Conservation (phyloP, 2,113 vertebrate species). For the Forbesichthys papilliferus region DNA sequence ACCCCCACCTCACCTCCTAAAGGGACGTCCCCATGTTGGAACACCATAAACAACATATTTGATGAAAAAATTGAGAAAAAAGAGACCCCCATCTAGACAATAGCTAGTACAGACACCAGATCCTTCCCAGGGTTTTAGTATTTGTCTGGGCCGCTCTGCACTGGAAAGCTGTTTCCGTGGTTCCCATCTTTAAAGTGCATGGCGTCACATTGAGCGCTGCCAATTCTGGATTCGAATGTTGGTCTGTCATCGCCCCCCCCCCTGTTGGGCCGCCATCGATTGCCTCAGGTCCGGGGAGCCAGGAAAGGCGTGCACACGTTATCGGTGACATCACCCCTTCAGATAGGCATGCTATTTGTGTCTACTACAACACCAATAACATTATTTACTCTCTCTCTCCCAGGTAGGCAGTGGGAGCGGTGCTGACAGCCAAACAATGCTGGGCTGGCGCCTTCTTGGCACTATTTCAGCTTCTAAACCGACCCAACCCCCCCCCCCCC, state of each 20-base stretch:
- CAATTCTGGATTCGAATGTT: slow-evolving; percentile 44
- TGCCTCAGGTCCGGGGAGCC: slow-evolving; percentile 47
- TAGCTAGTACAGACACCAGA: slow-evolving; percentile 23
- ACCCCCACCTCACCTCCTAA: slow-evolving; percentile 4
- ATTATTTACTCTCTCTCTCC: slow-evolving; percentile 65
- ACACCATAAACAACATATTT: slow-evolving; percentile 31
- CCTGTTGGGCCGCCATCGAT: slow-evolving; percentile 62
- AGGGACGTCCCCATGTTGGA: neutral
- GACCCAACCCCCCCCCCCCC: neutral
- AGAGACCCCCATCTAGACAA: slow-evolving; percentile 7
- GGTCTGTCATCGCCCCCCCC: slow-evolving; percentile 38
- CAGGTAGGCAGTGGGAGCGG: slow-evolving; percentile 56
- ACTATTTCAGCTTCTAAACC: slow-evolving; percentile 20
- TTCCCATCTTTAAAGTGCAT: slow-evolving; percentile 28
- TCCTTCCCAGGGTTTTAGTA: slow-evolving; percentile 21
- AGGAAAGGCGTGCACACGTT: slow-evolving; percentile 59
- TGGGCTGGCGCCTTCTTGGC: slow-evolving; percentile 68
- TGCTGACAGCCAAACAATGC: slow-evolving; percentile 70
- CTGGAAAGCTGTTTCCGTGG: slow-evolving; percentile 38
- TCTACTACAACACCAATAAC: too few relatives aligned
- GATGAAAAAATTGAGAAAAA: neutral
- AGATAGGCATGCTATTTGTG: slow-evolving; percentile 36
- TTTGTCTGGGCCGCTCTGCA: slow-evolving; percentile 32
- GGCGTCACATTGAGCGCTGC: slow-evolving; percentile 36
- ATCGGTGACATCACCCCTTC: slow-evolving; percentile 65